Evolutionary conservation across 2,888 invertebrate species (phyloP).

Genomic region (Fissipunctia ypsillon): DNA sequence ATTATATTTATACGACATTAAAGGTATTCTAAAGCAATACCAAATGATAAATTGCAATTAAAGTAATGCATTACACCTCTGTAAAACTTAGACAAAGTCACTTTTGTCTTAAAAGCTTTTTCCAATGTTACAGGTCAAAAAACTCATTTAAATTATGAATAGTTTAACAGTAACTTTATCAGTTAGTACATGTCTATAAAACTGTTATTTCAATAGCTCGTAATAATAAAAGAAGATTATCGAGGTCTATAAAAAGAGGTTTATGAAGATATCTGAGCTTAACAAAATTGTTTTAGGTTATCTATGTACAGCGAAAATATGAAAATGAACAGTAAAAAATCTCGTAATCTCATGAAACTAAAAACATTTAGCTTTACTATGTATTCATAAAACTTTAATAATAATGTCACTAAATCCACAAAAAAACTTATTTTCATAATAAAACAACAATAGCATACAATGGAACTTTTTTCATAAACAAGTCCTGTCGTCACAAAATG

Average conservation of each 20-base stretch:
- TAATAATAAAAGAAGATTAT: constrained; percentile 1
- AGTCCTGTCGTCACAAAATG: constrained; percentile 80
- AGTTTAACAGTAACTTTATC: constrained; percentile 24
- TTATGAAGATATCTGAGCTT: neutral
- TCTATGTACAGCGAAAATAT: constrained; percentile 12
- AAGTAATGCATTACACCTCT: neutral
- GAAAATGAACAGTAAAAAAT: constrained; percentile 16
- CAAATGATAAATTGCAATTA: neutral
- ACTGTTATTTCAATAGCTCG: neutral
- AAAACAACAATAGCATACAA: constrained; percentile 68
- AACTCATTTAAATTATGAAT: constrained; percentile 29
- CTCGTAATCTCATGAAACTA: constrained; percentile 25
- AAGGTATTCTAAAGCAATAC: too few relatives aligned
- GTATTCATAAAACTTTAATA: constrained; percentile 40
- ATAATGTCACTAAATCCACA: constrained; percentile 37
- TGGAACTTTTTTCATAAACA: constrained; percentile 78
- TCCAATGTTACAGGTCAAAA: constrained; percentile 1
- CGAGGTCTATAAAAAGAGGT: constrained; percentile 5
- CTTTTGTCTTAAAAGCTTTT: constrained; percentile 3
- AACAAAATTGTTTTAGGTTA: constrained; percentile 2
- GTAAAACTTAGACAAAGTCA: constrained; percentile 8
- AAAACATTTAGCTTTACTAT: constrained; percentile 11
- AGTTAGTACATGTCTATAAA: constrained; percentile 6
- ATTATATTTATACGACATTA: too few relatives aligned
- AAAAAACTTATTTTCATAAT: constrained; percentile 53